These are phyloP conservation scores for Ectemnius lituratus DNA, from an alignment of 2,888 invertebrate species.

Conservation along the genomic window DNA sequence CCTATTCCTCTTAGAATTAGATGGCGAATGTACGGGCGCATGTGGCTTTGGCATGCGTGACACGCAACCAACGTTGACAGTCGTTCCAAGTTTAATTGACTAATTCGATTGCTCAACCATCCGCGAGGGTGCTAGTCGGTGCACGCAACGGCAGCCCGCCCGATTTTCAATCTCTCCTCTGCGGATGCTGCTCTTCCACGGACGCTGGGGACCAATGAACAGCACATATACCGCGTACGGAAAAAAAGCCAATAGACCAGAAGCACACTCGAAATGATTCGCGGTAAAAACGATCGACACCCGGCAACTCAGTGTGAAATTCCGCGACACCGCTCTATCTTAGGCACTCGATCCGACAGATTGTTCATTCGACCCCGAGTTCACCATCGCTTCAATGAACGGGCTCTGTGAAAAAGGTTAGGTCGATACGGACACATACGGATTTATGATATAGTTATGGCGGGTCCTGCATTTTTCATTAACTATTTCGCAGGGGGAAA, in stretches of 20 bases:
- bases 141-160: conserved; percentile 13
- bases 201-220: not conserved
- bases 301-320: no score
- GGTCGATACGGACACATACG: no score
- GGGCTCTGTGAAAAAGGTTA: no score
- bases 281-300: no score
- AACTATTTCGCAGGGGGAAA: no score
- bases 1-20: not conserved
- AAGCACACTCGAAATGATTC: not conserved
- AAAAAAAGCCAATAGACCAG: conserved; percentile 11
- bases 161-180: conserved; percentile 5
- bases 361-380: no score
- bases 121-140: conserved; percentile 31
- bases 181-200: not conserved
- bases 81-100: conserved; percentile 58
- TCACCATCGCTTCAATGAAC: no score
- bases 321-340: no score
- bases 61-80: conserved; percentile 8
- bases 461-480: no score
- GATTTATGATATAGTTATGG: no score
- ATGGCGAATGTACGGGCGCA: not conserved
- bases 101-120: conserved; percentile 56
- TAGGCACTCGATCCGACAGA: no score
- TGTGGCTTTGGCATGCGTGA: not conserved
- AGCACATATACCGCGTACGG: not conserved